phyloP scores from a whole-genome alignment of 2,797 vertebrate species.

The Delichon dasypus region DNA sequence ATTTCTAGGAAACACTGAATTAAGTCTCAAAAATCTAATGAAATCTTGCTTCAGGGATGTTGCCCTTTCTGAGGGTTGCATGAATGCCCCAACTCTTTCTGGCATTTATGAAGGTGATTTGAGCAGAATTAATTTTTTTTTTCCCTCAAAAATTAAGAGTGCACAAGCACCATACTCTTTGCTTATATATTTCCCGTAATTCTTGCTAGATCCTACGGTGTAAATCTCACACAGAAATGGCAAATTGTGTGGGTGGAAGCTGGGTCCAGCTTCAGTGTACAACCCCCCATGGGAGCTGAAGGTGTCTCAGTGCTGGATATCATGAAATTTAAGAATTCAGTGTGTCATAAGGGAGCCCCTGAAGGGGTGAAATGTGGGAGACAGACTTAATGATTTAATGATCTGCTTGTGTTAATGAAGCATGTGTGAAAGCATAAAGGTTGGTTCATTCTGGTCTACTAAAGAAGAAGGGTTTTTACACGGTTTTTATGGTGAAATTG shows the following conservation, averaged over 20 bases:
- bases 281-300: not conserved
- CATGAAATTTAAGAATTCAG: fast-evolving
- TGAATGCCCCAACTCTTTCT: not conserved
- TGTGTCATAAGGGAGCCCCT: not conserved
- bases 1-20: not conserved
- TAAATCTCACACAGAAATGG: not conserved
- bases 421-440: not conserved
- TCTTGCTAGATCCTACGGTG: not conserved
- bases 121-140: not conserved
- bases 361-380: not conserved
- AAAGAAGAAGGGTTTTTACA: not conserved
- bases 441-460: not conserved
- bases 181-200: not conserved
- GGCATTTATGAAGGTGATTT: not conserved
- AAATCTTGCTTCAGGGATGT: not conserved
- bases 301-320: too few relatives aligned
- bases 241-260: not conserved
- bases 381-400: not conserved
- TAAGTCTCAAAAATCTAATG: not conserved
- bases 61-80: not conserved
- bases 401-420: not conserved
- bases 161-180: not conserved
- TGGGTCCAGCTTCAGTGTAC: not conserved
- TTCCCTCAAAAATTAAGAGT: not conserved
- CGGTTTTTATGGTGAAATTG: not conserved